Evolutionary conservation across 2,797 vertebrate genomes (phyloP), one percentile per base, ranked within the genome.

Genomic region (Acanthopagrus latus): DNA sequence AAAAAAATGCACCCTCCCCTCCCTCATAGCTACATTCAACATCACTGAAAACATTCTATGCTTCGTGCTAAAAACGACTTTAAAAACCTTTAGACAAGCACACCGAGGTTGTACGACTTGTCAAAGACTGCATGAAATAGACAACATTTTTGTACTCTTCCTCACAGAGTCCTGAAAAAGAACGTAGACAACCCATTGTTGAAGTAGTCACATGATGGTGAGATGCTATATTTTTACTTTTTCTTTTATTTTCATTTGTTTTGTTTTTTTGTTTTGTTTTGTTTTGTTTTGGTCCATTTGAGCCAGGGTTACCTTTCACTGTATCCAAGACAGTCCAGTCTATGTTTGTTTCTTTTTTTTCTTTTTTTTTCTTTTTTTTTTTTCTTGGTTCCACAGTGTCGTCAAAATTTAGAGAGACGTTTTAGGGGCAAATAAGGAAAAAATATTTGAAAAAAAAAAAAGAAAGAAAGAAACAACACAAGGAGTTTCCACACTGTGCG

Each of bases 41-140:
- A 87, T 90, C 89, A 88, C 90, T 86, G 81, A 90, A 88, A 92
- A 86, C 88, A 90, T 90, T 89, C 88, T 84, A 84, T 77, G 87
- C 88, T 86, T 82, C 92, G 84, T 90, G 86, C 88, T 86, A 66
- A 83, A 85, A 81, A 74, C 25, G 47, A 83, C 81, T 80, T 80
- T 78, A 68, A 84, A 84, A 82, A 83, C 85, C 74, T 89, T 89
- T 85, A 85, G 88, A 92, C 85, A 83, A 76, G 82, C 65, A 69
- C 82, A 73, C 69, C 20, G 46, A 88, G 85, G 88, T 82, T 84
- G 80, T 89, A 80, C 72, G 87, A 88, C 92, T 92, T 89, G 92
- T 94, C 87, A 81, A 77, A 91, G 92, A 90, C 91, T 94, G 94
- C 94, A 94, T 94, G 94, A 93, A 91, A 75, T 92, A 92, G 82